Percentiles rank a stretch among this genome's conserved stretches.
Conservation (phyloP, 2,797 vertebrate species). For the Rallus crepitans region DNA sequence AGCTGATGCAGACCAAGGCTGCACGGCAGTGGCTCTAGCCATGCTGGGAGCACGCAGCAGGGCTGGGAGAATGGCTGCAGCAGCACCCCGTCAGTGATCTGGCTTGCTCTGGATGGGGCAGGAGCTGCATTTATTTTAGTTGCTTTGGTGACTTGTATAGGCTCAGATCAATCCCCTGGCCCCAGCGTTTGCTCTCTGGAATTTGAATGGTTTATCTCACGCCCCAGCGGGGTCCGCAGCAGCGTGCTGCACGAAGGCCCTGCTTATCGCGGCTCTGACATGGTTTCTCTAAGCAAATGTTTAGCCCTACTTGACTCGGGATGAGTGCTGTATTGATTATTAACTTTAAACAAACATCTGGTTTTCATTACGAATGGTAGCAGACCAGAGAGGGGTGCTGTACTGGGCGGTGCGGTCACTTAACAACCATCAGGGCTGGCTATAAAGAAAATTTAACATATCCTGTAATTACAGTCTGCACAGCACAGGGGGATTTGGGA, state of each 20-base stretch:
- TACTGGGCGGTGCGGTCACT: slow-evolving; percentile 79
- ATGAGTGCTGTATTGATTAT: slow-evolving; percentile 88
- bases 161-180: background rate
- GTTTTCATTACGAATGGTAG: slow-evolving; percentile 85
- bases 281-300: slow-evolving; percentile 88
- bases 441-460: slow-evolving; percentile 87
- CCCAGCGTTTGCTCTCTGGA: slow-evolving; percentile 16
- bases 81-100: rapidly evolving
- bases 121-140: background rate
- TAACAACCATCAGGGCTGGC: slow-evolving; percentile 81
- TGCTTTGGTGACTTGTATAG: background rate
- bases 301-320: slow-evolving; percentile 82
- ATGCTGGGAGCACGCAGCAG: rapidly evolving
- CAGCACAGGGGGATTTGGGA: slow-evolving; percentile 74
- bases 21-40: background rate
- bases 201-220: slow-evolving; percentile 82
- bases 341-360: slow-evolving; percentile 89
- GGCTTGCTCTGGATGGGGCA: background rate
- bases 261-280: slow-evolving; percentile 79
- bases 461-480: slow-evolving; percentile 89
- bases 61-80: background rate
- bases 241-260: slow-evolving; percentile 66
- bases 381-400: slow-evolving; percentile 79
- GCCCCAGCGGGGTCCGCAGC: slow-evolving; percentile 73
- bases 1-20: background rate